phyloP scores from a whole-genome alignment of 2,888 invertebrate genomes.

The Heliconius charithonia region DNA sequence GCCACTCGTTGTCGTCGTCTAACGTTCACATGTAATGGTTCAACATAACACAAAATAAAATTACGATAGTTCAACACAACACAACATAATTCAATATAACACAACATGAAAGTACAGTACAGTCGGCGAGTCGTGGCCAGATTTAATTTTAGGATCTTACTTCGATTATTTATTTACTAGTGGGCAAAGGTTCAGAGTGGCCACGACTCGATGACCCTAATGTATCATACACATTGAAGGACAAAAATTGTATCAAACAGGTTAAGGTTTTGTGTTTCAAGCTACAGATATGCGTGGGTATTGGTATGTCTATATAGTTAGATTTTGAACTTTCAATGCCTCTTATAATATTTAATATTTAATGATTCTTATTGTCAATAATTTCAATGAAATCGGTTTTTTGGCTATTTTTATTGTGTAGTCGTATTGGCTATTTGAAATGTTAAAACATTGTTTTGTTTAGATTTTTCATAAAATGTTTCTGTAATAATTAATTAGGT shows the following conservation, averaged over 20 bases:
- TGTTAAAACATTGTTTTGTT: background rate
- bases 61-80: background rate
- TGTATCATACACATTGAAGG: background rate
- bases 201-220: background rate
- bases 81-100: background rate
- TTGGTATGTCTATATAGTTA: background rate
- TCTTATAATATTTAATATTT: background rate
- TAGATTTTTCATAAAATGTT: background rate
- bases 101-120: background rate
- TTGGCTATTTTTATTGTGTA: background rate
- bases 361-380: background rate
- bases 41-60: background rate
- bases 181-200: background rate
- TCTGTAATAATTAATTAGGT: background rate
- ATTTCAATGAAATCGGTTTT: background rate
- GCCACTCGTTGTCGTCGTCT: conserved; percentile 71
- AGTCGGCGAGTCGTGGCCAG: background rate
- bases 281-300: background rate
- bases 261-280: conserved; percentile 19
- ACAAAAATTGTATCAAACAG: background rate
- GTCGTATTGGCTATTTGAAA: background rate
- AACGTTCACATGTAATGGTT: background rate
- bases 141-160: background rate
- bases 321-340: background rate
- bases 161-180: background rate